Percentiles rank a stretch among this genome's conserved stretches.
Evolutionary conservation across 2,113 vertebrate species (phyloP).

Genomic region (Chaetura pelagica): DNA sequence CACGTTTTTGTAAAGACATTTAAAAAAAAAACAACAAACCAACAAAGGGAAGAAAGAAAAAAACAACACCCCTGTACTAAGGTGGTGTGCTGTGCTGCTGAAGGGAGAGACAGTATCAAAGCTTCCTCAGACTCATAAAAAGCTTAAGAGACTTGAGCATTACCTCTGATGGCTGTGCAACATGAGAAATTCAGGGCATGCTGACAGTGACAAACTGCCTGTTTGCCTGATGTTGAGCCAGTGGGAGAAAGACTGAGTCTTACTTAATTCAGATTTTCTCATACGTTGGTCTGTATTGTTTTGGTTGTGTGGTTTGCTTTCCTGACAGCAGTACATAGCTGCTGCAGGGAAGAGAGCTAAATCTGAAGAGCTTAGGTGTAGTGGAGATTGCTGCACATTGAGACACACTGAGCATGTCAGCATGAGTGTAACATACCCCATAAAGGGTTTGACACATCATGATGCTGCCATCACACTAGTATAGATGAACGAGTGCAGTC

Average conservation of each 20-base stretch:
- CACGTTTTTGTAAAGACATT: neutral
- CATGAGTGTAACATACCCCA: accelerated
- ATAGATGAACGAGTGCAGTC: neutral
- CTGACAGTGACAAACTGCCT: neutral
- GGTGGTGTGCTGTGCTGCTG: neutral
- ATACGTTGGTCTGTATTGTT: neutral
- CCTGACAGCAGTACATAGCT: neutral
- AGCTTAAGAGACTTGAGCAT: neutral
- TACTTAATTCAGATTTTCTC: neutral
- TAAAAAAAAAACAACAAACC: neutral
- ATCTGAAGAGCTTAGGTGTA: neutral
- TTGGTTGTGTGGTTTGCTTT: neutral
- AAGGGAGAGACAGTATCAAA: neutral
- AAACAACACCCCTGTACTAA: neutral
- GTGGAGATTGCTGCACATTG: neutral
- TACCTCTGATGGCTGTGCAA: neutral
- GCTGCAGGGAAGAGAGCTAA: neutral
- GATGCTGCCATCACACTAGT: neutral
- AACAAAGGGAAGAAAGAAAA: accelerated
- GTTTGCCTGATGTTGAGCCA: neutral
- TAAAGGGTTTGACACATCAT: neutral
- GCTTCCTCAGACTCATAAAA: neutral
- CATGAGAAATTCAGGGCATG: accelerated
- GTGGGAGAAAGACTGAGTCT: neutral
- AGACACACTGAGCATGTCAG: neutral